phyloP scores from a whole-genome alignment of 2,888 invertebrate genomes.

The Leptinotarsa peninsularis region DNA sequence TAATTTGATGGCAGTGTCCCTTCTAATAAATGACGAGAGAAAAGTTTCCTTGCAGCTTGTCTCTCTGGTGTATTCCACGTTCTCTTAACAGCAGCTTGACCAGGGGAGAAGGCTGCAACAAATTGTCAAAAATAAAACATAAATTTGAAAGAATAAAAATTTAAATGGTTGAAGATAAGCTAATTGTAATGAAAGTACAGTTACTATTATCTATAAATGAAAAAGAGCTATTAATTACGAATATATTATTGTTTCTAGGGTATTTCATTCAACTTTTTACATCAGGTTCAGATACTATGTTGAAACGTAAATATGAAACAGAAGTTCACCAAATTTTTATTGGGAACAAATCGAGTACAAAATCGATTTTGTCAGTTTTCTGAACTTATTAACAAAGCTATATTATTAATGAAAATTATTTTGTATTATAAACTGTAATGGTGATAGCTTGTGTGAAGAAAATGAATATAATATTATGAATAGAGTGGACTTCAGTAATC shows the following conservation, averaged over 20 bases:
- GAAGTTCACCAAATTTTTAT: neutral
- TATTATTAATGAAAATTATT: neutral
- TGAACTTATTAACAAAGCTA: neutral
- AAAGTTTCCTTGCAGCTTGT: neutral
- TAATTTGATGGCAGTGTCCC: neutral
- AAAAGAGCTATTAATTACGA: neutral
- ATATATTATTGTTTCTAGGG: neutral
- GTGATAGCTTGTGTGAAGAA: neutral
- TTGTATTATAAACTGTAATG: neutral
- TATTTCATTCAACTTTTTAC: neutral
- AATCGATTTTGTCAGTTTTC: neutral
- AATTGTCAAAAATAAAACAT: neutral
- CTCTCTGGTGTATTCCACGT: neutral
- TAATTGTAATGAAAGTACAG: neutral
- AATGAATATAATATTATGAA: neutral
- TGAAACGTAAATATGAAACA: neutral
- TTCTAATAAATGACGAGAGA: constrained; percentile 3
- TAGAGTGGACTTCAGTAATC: neutral
- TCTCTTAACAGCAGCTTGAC: constrained; percentile 17
- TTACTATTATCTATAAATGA: neutral
- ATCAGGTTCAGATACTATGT: neutral
- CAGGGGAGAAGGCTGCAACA: constrained; percentile 14
- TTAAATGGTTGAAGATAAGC: neutral
- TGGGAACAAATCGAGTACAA: neutral
- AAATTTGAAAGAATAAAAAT: neutral